Evolutionary conservation across 64 coral and sea anemone species (phyloP), one percentile per base, ranked within the genome.

Genomic region (Actinia equina): DNA sequence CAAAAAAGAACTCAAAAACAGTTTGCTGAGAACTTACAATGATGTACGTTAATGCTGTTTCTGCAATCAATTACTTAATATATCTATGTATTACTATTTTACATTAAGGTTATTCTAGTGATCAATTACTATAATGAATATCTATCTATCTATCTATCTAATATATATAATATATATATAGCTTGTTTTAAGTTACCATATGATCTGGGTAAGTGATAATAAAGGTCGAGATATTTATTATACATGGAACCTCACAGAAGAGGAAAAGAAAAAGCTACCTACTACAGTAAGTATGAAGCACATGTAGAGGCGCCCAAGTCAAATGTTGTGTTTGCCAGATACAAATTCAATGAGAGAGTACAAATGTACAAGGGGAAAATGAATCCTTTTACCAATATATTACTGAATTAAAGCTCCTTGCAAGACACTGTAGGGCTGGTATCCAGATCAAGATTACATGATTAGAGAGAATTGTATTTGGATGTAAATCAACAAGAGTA

Each of bases 181-280:
- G n/a, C n/a, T n/a, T 86, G 87, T 59, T 81, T 81, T 76, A 20
- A 86, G 77, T 27, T 91, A 91, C n/a, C 54, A 86, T 16, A 77
- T 91, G 42, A 91, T 91, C 20, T 86, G 84, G 89, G 71, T 86
- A 18, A 77, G 89, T 52, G 52, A 91, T 26, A 91, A 80, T n/a
- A n/a, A n/a, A 80, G 84, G 84, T 41, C 55, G 84, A 70, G 89
- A 91, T 77, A 82, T 86, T 23, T 86, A 52, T 55, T 62, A 86
- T 46, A 91, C 84, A 20, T 91, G 89, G 89, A 52, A 15, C 57
- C 37, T 86, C 3, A n/a, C 77, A 25, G 27, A 3, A 30, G 77
- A 80, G 15, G 77, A 49, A 44, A 80, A 80, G 46, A 52, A 52
- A 46, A 80, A 80, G 77, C 77, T 80, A 80, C 77, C 42, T 80